Evolutionary conservation across 2,113 vertebrate species (phyloP).

Genomic region (Pygathrix nemaeus): DNA sequence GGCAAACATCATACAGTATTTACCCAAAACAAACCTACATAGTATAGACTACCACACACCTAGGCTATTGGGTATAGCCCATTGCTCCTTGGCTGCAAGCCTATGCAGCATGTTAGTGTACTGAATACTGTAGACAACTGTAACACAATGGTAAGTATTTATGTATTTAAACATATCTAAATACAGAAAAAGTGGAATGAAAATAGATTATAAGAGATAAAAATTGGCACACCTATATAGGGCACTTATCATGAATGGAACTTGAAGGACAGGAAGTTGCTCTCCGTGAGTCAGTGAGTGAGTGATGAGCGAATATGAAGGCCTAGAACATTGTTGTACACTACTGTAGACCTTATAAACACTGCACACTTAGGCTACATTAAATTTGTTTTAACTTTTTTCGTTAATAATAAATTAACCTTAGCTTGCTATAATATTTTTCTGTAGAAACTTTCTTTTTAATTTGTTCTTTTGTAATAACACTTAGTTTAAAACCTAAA

Average conservation of each 20-base stretch:
- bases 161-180: not conserved
- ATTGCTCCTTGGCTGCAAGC: not conserved
- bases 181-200: not conserved
- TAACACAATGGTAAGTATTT: not conserved
- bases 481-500: not conserved
- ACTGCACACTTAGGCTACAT: not conserved
- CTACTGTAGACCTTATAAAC: not conserved
- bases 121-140: not conserved
- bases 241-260: not conserved
- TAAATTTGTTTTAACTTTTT: not conserved
- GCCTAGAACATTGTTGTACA: not conserved
- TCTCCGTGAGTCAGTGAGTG: not conserved
- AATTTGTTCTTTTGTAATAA: not conserved
- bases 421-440: not conserved
- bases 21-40: not conserved
- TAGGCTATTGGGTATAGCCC: not conserved
- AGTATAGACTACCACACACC: not conserved
- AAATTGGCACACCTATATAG: not conserved
- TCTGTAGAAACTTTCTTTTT: not conserved
- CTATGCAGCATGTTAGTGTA: not conserved
- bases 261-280: not conserved
- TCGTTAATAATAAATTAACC: not conserved
- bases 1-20: not conserved
- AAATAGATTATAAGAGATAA: not conserved
- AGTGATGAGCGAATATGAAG: not conserved